Evolutionary conservation across 1,140 invertebrate species (phyloP).

Genomic region (Diploscapter pachys): DNA sequence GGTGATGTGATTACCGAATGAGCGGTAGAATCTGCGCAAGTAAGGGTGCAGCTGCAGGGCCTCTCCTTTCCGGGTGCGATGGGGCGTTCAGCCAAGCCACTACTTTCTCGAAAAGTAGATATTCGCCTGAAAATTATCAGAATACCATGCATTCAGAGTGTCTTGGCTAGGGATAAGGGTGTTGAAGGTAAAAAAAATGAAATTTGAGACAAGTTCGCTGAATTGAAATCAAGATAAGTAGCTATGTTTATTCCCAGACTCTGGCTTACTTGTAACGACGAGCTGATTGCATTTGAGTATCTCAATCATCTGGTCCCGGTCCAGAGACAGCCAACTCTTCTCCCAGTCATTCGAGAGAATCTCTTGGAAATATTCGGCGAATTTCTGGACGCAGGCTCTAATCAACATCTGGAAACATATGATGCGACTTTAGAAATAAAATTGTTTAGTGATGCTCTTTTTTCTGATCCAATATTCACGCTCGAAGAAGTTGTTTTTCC

Average conservation of each 20-base stretch:
- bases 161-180: background rate
- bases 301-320: slow-evolving; percentile 62
- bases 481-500: background rate
- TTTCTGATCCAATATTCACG: slow-evolving; percentile 21
- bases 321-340: slow-evolving; percentile 60
- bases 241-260: slow-evolving; percentile 38
- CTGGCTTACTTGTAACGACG: slow-evolving; percentile 46
- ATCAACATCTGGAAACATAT: slow-evolving; percentile 41
- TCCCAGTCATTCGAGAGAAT: slow-evolving; percentile 61
- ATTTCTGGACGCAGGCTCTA: slow-evolving; percentile 56
- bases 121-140: slow-evolving; percentile 45
- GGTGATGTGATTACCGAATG: slow-evolving; percentile 36
- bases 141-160: no score
- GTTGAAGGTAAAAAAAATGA: background rate
- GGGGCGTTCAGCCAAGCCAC: slow-evolving; percentile 50
- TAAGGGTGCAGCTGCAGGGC: slow-evolving; percentile 52
- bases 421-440: slow-evolving; percentile 10
- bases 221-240: slow-evolving; percentile 26
- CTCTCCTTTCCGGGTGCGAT: slow-evolving; percentile 50
- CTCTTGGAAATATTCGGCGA: slow-evolving; percentile 60
- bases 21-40: slow-evolving; percentile 47
- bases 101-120: slow-evolving; percentile 47
- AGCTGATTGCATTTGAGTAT: slow-evolving; percentile 61
- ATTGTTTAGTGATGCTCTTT: slow-evolving; percentile 15
- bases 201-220: background rate